These are phyloP conservation scores for Montipora capitata DNA, from an alignment of 92 coral and sea anemone species.

Conservation along the genomic window DNA sequence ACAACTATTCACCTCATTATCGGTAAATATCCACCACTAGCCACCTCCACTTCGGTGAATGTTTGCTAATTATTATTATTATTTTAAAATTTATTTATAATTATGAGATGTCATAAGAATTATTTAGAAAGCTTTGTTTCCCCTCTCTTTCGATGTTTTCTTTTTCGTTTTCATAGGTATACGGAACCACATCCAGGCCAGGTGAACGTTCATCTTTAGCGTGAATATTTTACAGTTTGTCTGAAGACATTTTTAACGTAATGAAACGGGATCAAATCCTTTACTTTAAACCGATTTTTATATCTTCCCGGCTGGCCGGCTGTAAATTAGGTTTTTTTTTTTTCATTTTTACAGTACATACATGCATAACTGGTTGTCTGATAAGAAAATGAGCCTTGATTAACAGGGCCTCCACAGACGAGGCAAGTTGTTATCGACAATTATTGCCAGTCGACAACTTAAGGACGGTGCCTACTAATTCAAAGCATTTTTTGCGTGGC, in stretches of 20 bases:
- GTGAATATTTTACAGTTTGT: neutral
- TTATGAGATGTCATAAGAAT: too few species aligned
- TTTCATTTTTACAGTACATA: neutral
- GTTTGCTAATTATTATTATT: too few species aligned
- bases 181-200: constrained; percentile 77
- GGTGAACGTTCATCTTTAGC: constrained; percentile 54
- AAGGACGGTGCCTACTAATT: too few species aligned
- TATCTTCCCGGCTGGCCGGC: neutral
- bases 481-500: too few species aligned
- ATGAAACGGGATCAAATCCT: neutral
- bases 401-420: too few species aligned
- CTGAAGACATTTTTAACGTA: neutral
- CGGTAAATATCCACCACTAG: too few species aligned
- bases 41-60: too few species aligned
- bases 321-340: neutral
- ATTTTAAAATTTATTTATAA: too few species aligned
- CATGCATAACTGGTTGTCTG: neutral
- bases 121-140: neutral
- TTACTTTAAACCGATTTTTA: neutral
- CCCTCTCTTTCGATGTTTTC: neutral
- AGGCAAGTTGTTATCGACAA: too few species aligned
- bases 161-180: constrained; percentile 32
- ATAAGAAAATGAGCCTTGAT: too few species aligned
- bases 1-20: too few species aligned
- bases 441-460: too few species aligned